Conservation (phyloP, 2,888 invertebrate genomes). For the Synanthedon myopaeformis region DNA sequence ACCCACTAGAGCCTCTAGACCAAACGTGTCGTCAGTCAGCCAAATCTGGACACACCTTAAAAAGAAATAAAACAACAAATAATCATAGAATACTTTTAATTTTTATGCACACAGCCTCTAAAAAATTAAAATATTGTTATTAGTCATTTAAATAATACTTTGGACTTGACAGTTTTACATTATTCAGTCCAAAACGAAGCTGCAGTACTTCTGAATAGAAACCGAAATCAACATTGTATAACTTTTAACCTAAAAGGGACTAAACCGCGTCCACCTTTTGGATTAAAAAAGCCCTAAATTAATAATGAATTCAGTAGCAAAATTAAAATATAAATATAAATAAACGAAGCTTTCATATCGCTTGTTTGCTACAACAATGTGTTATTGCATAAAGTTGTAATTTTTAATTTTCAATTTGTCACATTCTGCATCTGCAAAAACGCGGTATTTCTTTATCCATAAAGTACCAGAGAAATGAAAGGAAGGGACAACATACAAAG, state of each 20-base stretch:
- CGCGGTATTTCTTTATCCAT: too few relatives aligned
- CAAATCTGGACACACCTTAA: too few relatives aligned
- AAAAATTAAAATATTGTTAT: not conserved
- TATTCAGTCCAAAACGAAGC: not conserved
- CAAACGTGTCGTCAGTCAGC: too few relatives aligned
- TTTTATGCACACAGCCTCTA: slow-evolving; percentile 68
- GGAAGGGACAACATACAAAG: too few relatives aligned
- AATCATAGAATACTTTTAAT: slow-evolving; percentile 65
- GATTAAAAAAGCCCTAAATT: not conserved
- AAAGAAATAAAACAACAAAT: slow-evolving; percentile 17
- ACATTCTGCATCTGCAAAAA: too few relatives aligned
- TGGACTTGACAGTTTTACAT: not conserved
- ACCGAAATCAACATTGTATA: not conserved
- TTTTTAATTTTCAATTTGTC: too few relatives aligned
- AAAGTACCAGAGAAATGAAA: too few relatives aligned
- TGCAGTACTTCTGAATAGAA: not conserved
- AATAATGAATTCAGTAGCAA: not conserved
- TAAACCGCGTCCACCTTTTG: not conserved
- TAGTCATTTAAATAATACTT: not conserved
- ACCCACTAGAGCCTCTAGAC: too few relatives aligned
- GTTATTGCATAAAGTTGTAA: too few relatives aligned
- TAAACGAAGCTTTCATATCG: not conserved
- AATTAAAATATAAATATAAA: not conserved
- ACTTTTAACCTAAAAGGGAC: not conserved
- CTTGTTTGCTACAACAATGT: too few relatives aligned